These are phyloP conservation scores for Drosophila insularis DNA, from an alignment of 1,140 invertebrate species.

Conservation along the genomic window DNA sequence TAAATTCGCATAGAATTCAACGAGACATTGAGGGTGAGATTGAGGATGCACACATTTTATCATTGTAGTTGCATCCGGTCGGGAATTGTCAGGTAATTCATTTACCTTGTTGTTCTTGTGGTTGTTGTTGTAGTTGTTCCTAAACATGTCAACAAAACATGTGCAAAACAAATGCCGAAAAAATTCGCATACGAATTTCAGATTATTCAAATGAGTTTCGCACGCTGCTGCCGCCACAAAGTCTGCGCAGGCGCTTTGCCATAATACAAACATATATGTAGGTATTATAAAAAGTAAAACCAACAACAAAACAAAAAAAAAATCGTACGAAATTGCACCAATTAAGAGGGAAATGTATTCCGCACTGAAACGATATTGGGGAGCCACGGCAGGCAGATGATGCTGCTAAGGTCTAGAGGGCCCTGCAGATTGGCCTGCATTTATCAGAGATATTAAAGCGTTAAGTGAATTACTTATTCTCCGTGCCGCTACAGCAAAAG, in stretches of 20 bases:
- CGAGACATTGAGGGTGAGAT: neutral
- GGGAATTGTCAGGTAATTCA: constrained; percentile 5
- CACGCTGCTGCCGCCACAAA: constrained; percentile 75
- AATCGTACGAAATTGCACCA: constrained; percentile 78
- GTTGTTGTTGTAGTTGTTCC: neutral
- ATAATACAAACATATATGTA: neutral
- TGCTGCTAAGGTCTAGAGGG: neutral
- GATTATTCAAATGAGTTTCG: constrained; percentile 61
- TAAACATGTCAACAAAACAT: constrained; percentile 48
- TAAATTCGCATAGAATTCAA: constrained; percentile 72
- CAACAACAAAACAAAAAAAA: constrained; percentile 75
- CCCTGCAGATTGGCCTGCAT: constrained; percentile 57
- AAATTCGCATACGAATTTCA: constrained; percentile 53
- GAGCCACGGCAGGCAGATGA: neutral
- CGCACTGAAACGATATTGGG: neutral
- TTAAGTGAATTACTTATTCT: constrained; percentile 82
- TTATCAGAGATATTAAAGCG: constrained; percentile 82
- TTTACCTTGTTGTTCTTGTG: neutral
- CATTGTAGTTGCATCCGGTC: constrained; percentile 38
- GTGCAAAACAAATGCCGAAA: constrained; percentile 49
- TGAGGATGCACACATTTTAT: neutral
- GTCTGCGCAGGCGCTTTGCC: constrained; percentile 58
- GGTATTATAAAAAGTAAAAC: constrained; percentile 35
- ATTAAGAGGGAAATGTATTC: constrained; percentile 68
- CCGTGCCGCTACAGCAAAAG: constrained; percentile 19